These are phyloP conservation scores for Pogoniulus pusillus DNA, from an alignment of 2,797 vertebrate species.

Conservation along the genomic window DNA sequence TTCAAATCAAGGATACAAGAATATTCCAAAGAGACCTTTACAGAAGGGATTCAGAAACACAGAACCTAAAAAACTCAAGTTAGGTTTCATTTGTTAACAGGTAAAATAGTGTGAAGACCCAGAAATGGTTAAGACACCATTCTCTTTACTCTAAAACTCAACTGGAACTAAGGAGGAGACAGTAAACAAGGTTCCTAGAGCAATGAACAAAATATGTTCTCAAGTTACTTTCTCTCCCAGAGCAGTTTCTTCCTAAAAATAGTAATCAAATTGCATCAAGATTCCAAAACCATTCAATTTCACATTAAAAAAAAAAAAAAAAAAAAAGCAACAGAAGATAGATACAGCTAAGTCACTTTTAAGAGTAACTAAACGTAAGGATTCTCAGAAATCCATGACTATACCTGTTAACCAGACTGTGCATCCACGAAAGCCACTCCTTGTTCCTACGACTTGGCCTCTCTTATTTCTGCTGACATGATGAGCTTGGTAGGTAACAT, in stretches of 20 bases:
- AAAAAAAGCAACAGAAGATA: neutral
- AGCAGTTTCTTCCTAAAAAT: neutral
- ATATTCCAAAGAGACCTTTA: neutral
- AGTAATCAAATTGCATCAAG: neutral
- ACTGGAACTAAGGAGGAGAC: neutral
- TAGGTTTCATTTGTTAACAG: neutral
- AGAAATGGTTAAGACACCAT: neutral
- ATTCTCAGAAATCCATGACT: neutral
- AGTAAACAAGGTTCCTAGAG: neutral
- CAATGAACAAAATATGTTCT: neutral
- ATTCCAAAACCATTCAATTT: neutral
- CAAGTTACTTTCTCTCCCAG: neutral
- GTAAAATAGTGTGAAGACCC: neutral
- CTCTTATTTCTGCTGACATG: constrained; percentile 98
- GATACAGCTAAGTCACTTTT: neutral
- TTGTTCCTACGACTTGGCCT: constrained; percentile 95
- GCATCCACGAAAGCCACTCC: constrained; percentile 96
- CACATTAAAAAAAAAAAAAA: neutral
- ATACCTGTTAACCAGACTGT: constrained; percentile 97
- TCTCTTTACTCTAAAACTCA: neutral
- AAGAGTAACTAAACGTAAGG: neutral
- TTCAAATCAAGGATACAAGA: neutral
- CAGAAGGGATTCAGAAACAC: neutral
- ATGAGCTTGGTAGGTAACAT: constrained; percentile 98
- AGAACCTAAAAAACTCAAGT: neutral